Evolutionary conservation across 2,888 invertebrate species (phyloP).

Genomic region (Pimpla rufipes): DNA sequence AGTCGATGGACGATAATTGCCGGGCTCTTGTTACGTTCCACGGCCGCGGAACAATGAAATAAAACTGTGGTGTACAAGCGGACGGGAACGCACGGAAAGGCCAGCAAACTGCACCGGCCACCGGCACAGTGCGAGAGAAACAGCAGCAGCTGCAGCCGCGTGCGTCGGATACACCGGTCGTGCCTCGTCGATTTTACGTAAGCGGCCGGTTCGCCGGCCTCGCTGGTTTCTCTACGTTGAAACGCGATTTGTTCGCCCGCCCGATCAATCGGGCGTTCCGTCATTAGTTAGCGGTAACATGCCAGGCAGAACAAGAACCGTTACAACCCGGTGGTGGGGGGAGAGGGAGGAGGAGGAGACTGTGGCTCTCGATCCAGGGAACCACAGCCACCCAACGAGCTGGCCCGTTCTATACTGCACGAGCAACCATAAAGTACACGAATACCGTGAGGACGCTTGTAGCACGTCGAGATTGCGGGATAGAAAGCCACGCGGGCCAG

Average conservation of each 20-base stretch:
- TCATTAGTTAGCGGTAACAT: conserved; percentile 81
- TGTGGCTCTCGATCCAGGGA: background rate
- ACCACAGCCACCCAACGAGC: background rate
- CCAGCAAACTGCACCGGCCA: background rate
- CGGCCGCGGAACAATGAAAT: conserved; percentile 64
- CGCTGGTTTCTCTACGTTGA: conserved; percentile 25
- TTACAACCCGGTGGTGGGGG: conserved; percentile 76
- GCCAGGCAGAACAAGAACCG: conserved; percentile 78
- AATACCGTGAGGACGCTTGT: conserved; percentile 66
- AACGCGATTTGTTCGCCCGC: conserved; percentile 24
- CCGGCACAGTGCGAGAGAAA: conserved; percentile 18
- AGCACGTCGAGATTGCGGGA: conserved; percentile 41
- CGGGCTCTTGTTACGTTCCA: conserved; percentile 63
- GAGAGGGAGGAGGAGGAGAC: too few relatives aligned
- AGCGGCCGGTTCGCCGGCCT: conserved; percentile 37
- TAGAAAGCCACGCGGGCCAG: conserved; percentile 18
- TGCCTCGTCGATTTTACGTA: conserved; percentile 62
- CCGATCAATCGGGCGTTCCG: conserved; percentile 73
- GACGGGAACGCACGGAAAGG: background rate
- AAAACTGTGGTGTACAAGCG: conserved; percentile 60
- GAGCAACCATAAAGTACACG: conserved; percentile 81
- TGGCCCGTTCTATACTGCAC: conserved; percentile 76
- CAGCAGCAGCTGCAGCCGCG: background rate
- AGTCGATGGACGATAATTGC: conserved; percentile 71
- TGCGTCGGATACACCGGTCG: conserved; percentile 39